phyloP scores from a whole-genome alignment of 2,113 vertebrate genomes.

The Siphamia tubifer region DNA sequence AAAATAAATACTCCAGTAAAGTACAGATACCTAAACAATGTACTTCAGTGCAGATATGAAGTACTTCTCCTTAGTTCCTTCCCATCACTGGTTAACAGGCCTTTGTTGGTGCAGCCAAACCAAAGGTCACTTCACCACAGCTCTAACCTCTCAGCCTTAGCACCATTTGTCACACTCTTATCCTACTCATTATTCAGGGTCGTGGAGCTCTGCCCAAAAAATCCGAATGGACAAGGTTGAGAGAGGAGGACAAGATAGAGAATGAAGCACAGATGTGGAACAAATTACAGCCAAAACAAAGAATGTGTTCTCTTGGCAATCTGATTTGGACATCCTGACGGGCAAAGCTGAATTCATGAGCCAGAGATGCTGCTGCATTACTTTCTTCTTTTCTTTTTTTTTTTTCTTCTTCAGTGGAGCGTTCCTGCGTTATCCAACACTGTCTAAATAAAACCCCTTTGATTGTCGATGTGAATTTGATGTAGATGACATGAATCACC shows the following conservation, averaged over 20 bases:
- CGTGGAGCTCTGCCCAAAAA: background rate
- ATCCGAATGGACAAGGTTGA: background rate
- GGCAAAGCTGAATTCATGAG: background rate
- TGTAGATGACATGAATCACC: background rate
- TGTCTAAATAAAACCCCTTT: background rate
- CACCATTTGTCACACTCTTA: background rate
- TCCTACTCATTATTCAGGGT: background rate
- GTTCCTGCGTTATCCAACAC: background rate
- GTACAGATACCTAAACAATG: too few relatives aligned
- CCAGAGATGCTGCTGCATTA: background rate
- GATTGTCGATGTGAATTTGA: background rate
- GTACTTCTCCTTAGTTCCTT: too few relatives aligned
- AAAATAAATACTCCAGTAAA: too few relatives aligned
- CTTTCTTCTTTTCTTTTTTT: background rate
- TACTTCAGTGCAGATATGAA: too few relatives aligned
- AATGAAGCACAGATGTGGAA: conserved; percentile 39
- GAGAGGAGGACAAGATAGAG: background rate
- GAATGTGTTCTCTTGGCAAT: conserved; percentile 24
- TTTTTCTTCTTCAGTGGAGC: too few relatives aligned
- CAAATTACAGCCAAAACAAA: conserved; percentile 27
- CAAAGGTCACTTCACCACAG: background rate
- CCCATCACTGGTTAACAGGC: too few relatives aligned
- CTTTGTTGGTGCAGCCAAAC: background rate
- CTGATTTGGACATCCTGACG: background rate
- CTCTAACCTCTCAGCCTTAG: background rate